Base-by-base conservation (phyloP, 2,888 invertebrate species). In the Ariolimax columbianus region DNA sequence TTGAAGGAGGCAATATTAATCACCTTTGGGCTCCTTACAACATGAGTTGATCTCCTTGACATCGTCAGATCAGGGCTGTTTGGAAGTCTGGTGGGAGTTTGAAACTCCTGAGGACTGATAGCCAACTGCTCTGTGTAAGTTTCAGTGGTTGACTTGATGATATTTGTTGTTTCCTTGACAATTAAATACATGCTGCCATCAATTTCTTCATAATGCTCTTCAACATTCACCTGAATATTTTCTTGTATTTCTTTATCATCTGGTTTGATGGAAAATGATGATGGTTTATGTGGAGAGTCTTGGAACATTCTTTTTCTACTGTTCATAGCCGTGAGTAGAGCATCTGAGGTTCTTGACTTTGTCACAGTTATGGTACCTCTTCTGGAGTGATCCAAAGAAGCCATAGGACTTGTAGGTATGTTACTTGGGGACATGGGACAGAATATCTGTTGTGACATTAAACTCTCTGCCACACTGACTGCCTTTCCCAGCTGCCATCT, bases 11-110 rank as follows among this genome's bases (percentile, higher is more conserved):
- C 66, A n/a, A 51, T 26, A 75, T 85, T 51, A 36, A 85, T 72
- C 38, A 85, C 77, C 47, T 85, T 85, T 30, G 88, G 88, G 33
- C 87, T 86, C 26, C 66, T 72, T 26, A 92, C 87, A 26, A 90
- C 86, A 82, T 91, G 91, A 0, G 92, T 92, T 43, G 92, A 92
- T 63, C 91, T 86, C 17, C 91, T 86, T 14, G 90, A 90, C 30
- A 86, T 77, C 33, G 91, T 88, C 19, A 89, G 88, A 51, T 89
- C 86, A 66, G 91, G 91, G 82, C 89, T 90, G 68, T 86, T 88
- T 36, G 91, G 92, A 9, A 92, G 88, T 36, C 87, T 82, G 11
- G 81, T 68, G 26, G 86, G 88, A 43, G 88, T 88, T 36, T 72
- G 33, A 51, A 86, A 84, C 33, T 84, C 78, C 36, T 81, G 51